A percentile compares a stretch with the other conserved stretches of the same genome.
These are phyloP conservation scores for Natator depressus DNA, from an alignment of 2,113 vertebrate species.

Conservation along the genomic window DNA sequence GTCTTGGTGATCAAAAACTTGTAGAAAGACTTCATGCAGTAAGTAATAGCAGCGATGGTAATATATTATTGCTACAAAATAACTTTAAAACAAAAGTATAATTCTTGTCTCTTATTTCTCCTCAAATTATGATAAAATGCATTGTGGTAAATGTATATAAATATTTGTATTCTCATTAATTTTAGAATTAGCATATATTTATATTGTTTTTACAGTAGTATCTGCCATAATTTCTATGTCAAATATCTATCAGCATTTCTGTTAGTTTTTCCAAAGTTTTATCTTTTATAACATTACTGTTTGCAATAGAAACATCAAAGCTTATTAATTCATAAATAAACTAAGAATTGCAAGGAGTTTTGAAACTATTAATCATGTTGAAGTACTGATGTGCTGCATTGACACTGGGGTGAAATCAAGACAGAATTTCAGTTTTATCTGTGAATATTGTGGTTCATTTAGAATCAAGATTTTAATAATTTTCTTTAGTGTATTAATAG, in stretches of 20 bases:
- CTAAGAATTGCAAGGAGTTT: not conserved
- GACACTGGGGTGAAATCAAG: not conserved
- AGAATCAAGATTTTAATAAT: not conserved
- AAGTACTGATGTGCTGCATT: fast-evolving
- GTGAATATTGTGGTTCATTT: not conserved
- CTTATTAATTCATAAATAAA: not conserved
- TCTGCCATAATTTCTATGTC: not conserved
- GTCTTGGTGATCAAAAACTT: constrained; percentile 91
- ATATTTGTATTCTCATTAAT: not conserved
- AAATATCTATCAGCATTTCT: not conserved
- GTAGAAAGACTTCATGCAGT: constrained; percentile 91
- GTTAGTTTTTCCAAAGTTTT: not conserved
- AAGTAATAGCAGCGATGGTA: constrained; percentile 73
- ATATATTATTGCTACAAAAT: not conserved
- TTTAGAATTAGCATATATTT: not conserved
- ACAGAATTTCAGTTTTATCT: not conserved
- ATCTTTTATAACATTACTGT: not conserved
- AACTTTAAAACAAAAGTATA: not conserved
- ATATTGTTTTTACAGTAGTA: not conserved
- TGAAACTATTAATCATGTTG: not conserved
- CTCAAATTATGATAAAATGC: not conserved
- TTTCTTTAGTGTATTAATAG: not conserved
- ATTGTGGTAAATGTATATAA: not conserved
- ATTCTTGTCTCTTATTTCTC: not conserved
- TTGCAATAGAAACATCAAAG: not conserved